Percentiles rank a stretch among this genome's conserved stretches.
These are phyloP conservation scores for Lophura swinhoii DNA, from an alignment of 2,797 vertebrate genomes.

Conservation along the genomic window DNA sequence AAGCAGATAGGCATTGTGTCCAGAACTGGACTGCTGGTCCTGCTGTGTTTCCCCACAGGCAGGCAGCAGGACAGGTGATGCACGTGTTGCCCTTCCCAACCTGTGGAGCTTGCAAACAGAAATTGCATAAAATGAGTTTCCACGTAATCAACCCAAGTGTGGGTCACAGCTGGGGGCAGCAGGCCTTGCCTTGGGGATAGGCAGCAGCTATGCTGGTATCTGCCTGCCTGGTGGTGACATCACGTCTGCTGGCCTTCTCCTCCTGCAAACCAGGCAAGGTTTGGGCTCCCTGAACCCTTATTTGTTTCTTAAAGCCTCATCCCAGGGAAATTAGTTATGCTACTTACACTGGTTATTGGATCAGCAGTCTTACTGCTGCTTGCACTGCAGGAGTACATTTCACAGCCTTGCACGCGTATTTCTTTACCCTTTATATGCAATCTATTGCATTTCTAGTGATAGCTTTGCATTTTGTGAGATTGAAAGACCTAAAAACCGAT, in stretches of 20 bases:
- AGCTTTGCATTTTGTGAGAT: neutral
- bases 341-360: neutral
- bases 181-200: neutral
- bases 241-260: neutral
- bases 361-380: neutral
- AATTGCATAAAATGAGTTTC: neutral
- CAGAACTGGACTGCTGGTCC: neutral
- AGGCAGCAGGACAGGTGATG: too few relatives aligned
- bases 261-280: neutral
- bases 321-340: neutral
- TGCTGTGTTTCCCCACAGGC: neutral
- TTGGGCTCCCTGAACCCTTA: neutral
- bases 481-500: neutral
- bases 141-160: fast-evolving
- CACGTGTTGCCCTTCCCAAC: fast-evolving
- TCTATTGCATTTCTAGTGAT: neutral
- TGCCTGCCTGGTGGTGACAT: neutral
- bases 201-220: neutral
- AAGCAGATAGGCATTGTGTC: neutral
- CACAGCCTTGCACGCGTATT: fast-evolving
- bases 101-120: neutral
- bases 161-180: fast-evolving
- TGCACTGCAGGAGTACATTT: neutral
- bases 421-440: neutral
- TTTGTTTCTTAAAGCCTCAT: neutral